Evolutionary conservation across 2,113 vertebrate species (phyloP).

Genomic region (Anoura caudifer): DNA sequence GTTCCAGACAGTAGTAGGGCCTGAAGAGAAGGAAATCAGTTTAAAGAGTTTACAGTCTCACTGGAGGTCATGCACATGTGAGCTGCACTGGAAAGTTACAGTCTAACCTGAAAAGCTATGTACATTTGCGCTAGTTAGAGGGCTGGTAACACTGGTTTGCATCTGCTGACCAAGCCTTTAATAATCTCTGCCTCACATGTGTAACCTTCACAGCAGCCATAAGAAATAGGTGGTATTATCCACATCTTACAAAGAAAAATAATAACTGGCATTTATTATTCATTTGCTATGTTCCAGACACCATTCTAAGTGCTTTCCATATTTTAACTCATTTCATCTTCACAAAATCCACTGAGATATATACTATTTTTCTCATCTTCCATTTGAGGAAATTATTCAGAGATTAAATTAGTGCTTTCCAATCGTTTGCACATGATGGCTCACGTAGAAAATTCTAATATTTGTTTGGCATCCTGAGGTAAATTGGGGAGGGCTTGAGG

Average conservation of each 20-base stretch:
- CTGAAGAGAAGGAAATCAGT: not conserved
- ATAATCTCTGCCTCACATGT: not conserved
- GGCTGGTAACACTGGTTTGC: not conserved
- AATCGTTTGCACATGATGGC: not conserved
- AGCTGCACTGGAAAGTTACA: not conserved
- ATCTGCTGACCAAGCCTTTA: not conserved
- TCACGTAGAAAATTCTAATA: constrained; percentile 12
- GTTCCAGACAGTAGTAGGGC: not conserved
- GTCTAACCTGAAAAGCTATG: not conserved
- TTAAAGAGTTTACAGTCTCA: not conserved
- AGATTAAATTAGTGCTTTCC: not conserved
- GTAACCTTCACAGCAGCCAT: not conserved
- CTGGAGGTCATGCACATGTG: not conserved
- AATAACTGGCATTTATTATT: not conserved
- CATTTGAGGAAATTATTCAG: constrained; percentile 9
- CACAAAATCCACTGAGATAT: not conserved
- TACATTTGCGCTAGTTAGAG: not conserved
- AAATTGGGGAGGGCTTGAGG: not conserved
- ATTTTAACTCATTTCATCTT: constrained; percentile 28
- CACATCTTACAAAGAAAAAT: not conserved
- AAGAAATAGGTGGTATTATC: not conserved
- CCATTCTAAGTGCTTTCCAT: not conserved
- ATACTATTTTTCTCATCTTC: not conserved
- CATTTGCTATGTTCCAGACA: not conserved
- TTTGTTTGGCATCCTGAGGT: not conserved